These are phyloP conservation scores for Yponomeuta cagnagella DNA, from an alignment of 2,888 invertebrate species.

Conservation along the genomic window DNA sequence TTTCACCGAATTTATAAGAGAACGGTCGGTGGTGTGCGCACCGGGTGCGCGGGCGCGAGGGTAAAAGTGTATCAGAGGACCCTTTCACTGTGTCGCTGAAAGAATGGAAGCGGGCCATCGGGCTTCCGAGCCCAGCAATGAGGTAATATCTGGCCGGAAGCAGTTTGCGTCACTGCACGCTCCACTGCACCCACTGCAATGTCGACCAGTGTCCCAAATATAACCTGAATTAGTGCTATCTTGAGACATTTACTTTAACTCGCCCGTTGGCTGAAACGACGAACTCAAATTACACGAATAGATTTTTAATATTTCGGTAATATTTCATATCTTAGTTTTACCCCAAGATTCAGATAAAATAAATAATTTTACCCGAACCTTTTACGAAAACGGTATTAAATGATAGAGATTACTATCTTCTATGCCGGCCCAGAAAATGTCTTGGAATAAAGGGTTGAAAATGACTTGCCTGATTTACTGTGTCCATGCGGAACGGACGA, in stretches of 20 bases:
- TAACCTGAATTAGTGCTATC: background rate
- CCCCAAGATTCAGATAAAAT: too few species aligned
- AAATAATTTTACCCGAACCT: too few species aligned
- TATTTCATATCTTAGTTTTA: too few species aligned
- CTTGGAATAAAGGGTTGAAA: too few species aligned
- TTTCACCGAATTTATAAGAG: constrained; percentile 75
- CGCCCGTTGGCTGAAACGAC: background rate
- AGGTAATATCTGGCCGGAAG: constrained; percentile 63
- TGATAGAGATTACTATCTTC: too few species aligned
- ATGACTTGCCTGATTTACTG: too few species aligned
- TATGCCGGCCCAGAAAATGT: too few species aligned
- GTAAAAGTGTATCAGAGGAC: constrained; percentile 69
- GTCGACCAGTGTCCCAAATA: constrained; percentile 27
- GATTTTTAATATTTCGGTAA: too few species aligned
- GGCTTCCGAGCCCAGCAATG: constrained; percentile 66
- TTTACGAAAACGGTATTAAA: too few species aligned
- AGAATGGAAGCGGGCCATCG: constrained; percentile 67
- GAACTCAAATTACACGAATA: background rate
- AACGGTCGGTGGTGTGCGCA: constrained; percentile 44
- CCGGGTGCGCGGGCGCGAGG: constrained; percentile 40
- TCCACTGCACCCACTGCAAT: constrained; percentile 48
- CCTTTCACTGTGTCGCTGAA: constrained; percentile 71
- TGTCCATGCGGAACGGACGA: too few species aligned
- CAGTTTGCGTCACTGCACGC: constrained; percentile 52
- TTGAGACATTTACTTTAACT: background rate